Base-by-base conservation (phyloP, 2,113 vertebrate genomes). In the Lanius collurio region DNA sequence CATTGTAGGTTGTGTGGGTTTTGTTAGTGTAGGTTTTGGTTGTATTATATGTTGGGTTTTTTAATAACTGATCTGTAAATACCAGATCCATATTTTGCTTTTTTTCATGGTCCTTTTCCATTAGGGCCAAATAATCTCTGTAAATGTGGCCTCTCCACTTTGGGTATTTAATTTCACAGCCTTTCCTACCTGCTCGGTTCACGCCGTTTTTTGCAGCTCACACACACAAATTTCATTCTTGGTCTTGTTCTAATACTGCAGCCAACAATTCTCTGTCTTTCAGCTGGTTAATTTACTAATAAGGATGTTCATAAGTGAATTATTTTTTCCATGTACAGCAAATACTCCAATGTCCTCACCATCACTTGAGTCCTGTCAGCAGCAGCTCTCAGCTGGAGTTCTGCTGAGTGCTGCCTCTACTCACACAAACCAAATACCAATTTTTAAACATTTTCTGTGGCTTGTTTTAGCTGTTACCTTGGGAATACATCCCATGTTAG, bases 401-500 rank as follows among this genome's bases (percentile, higher is more conserved):
- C 12, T 46, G 46, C 73, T 69, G 64, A 62, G 39, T 20, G n/a
- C 87, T 75, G 27, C 16, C 75, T 83, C 28, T 77, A 23, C 94
- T 97, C 93, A 67, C 88, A n/a, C 68, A 67, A 94, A 94, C 77
- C 91, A 96, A 80, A 95, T 78, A 78, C n/a, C 92, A 75, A 6
- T 73, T 93, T 90, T 95, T 80, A 90, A 94, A 80, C 19, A 10
- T 93, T 75, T 53, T 56, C 83, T 30, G 46, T 74, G 52, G 50
- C 78, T 75, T 83, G 57, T 95, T 95, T 90, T 71, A 93, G 42
- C 52, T 89, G 78, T 94, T 63, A 27, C 33, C 50, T 93, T 85
- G 93, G 93, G 94, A 97, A 64, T 64, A n/a, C 65, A 80, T 89
- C 97, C 96, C 94, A 2, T 86, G 87, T 97, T 68, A 96, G 93